Conservation (phyloP, 2,888 invertebrate species). For the Tyria jacobaeae region DNA sequence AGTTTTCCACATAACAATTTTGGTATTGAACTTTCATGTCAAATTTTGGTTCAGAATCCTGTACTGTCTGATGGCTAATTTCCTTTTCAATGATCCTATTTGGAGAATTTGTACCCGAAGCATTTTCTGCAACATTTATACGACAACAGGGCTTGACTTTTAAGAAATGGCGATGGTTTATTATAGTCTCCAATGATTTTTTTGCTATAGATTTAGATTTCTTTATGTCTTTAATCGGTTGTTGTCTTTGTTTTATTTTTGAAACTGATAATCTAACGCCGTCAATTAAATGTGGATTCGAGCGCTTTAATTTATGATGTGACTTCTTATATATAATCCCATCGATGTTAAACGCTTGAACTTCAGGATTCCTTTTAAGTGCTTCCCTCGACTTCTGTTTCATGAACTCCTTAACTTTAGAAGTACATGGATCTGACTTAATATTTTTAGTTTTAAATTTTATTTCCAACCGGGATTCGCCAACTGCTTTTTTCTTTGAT, state of each 20-base stretch:
- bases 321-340: slow-evolving; percentile 7
- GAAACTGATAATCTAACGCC: slow-evolving; percentile 3
- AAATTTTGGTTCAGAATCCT: neutral
- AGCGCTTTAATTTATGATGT: slow-evolving; percentile 5
- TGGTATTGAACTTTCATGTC: neutral
- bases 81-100: neutral
- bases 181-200: slow-evolving; percentile 1
- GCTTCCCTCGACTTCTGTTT: slow-evolving; percentile 45
- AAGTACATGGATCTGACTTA: slow-evolving; percentile 67
- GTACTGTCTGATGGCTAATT: neutral
- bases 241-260: slow-evolving; percentile 2
- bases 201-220: neutral
- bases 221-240: neutral
- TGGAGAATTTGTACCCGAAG: neutral
- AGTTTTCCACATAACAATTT: slow-evolving; percentile 1
- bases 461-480: slow-evolving; percentile 37
- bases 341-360: slow-evolving; percentile 6
- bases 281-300: slow-evolving; percentile 5
- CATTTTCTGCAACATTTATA: slow-evolving; percentile 5
- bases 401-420: slow-evolving; percentile 47
- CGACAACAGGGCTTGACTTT: neutral
- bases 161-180: neutral
- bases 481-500: slow-evolving; percentile 38
- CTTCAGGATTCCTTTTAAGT: slow-evolving; percentile 35
- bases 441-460: slow-evolving; percentile 59